phyloP scores from a whole-genome alignment of 2,888 invertebrate species.

The Drosophila multiciliata region DNA sequence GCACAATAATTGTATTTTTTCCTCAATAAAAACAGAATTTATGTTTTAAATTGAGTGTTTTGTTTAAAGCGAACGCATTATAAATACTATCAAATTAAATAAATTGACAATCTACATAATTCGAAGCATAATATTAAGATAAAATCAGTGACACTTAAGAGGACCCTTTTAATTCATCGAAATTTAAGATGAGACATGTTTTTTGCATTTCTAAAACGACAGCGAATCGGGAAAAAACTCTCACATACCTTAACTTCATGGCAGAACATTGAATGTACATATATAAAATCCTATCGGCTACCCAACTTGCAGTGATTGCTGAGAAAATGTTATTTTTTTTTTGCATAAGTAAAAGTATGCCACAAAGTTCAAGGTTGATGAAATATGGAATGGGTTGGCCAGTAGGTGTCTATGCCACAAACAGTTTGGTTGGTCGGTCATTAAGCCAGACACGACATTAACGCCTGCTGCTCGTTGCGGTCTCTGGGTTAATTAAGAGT shows the following conservation, averaged over 20 bases:
- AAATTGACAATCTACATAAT: neutral
- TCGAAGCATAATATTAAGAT: neutral
- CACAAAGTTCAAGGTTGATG: conserved; percentile 47
- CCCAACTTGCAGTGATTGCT: neutral
- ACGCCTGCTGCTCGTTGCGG: conserved; percentile 41
- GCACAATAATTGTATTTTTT: neutral
- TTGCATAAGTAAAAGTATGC: conserved; percentile 1
- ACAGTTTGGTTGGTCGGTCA: conserved; percentile 41
- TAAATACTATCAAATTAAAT: neutral
- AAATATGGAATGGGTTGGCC: conserved; percentile 37
- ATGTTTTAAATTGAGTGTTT: neutral
- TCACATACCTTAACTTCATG: neutral
- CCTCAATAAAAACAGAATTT: neutral
- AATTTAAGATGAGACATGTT: neutral
- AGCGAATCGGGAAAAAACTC: neutral
- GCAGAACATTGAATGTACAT: neutral
- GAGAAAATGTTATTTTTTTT: neutral
- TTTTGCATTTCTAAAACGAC: neutral
- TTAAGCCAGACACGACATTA: conserved; percentile 56
- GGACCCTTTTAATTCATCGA: neutral
- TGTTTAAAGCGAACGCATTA: neutral
- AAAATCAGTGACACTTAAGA: neutral
- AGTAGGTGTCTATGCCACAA: conserved; percentile 16
- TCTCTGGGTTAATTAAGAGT: conserved; percentile 68
- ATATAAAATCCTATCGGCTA: neutral